These are phyloP conservation scores for Nomada goodeniana DNA, from an alignment of 2,888 invertebrate genomes.

Conservation along the genomic window DNA sequence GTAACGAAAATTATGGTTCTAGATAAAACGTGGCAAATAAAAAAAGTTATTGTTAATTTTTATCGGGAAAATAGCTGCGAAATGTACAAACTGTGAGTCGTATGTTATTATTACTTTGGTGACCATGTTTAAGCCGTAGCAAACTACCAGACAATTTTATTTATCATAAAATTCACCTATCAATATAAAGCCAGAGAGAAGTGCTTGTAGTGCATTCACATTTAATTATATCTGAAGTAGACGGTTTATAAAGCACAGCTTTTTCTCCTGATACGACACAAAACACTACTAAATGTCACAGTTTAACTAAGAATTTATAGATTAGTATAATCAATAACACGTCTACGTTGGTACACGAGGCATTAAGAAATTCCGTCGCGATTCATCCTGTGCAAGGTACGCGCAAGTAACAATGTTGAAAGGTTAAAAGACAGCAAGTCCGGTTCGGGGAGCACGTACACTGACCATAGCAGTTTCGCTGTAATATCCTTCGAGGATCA, in stretches of 20 bases:
- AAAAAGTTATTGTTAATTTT: too few relatives aligned
- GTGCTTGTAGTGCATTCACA: too few relatives aligned
- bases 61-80: too few relatives aligned
- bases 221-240: background rate
- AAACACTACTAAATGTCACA: background rate
- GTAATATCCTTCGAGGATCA: background rate
- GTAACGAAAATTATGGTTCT: too few relatives aligned
- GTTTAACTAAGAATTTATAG: conserved; percentile 15
- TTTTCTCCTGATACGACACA: background rate
- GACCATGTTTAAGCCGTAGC: too few relatives aligned
- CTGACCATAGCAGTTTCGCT: background rate
- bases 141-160: too few relatives aligned
- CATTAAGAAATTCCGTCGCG: conserved; percentile 25
- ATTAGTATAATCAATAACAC: conserved; percentile 30
- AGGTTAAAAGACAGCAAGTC: conserved; percentile 39
- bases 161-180: too few relatives aligned
- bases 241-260: background rate
- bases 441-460: conserved; percentile 9
- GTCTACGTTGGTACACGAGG: background rate
- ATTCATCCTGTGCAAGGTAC: background rate
- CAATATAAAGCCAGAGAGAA: too few relatives aligned
- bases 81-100: too few relatives aligned
- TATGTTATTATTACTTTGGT: too few relatives aligned
- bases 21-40: too few relatives aligned
- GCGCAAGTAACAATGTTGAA: conserved; percentile 33